These are phyloP conservation scores for Ennomos quercinarius DNA, from an alignment of 2,888 invertebrate genomes.

Conservation along the genomic window DNA sequence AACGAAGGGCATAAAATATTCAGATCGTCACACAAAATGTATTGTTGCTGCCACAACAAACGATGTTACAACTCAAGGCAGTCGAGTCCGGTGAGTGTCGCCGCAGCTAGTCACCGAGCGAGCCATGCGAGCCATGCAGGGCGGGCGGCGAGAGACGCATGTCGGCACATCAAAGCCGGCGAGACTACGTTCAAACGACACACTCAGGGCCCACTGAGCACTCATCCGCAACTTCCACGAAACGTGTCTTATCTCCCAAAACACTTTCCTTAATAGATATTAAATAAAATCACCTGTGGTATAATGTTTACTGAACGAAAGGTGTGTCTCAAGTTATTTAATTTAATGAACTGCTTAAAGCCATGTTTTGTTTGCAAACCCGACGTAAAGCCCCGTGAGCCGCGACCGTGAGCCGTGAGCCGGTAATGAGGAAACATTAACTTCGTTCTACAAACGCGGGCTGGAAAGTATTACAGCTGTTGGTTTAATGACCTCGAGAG, in stretches of 20 bases:
- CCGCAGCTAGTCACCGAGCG: too few species aligned
- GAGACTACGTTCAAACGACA: too few species aligned
- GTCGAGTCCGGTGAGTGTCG: too few species aligned
- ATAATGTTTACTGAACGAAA: slow-evolving; percentile 8
- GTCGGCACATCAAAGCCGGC: too few species aligned
- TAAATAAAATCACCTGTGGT: slow-evolving; percentile 8
- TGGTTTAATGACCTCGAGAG: neutral
- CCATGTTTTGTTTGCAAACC: neutral
- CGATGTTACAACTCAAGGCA: too few species aligned
- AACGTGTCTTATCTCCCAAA: neutral
- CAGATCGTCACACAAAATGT: too few species aligned
- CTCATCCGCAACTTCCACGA: neutral
- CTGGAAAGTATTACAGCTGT: slow-evolving; percentile 1
- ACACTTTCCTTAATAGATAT: too few species aligned
- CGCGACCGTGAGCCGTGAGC: neutral
- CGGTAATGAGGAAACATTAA: neutral
- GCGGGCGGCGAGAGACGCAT: too few species aligned
- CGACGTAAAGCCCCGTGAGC: neutral
- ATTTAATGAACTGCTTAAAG: neutral
- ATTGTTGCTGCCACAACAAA: too few species aligned
- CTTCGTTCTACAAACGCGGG: neutral
- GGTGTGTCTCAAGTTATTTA: slow-evolving; percentile 6
- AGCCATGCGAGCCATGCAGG: too few species aligned
- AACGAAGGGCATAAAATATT: too few species aligned
- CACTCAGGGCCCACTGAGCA: too few species aligned